phyloP scores from a whole-genome alignment of 2,797 vertebrate species.

The Psittacula derbiana region DNA sequence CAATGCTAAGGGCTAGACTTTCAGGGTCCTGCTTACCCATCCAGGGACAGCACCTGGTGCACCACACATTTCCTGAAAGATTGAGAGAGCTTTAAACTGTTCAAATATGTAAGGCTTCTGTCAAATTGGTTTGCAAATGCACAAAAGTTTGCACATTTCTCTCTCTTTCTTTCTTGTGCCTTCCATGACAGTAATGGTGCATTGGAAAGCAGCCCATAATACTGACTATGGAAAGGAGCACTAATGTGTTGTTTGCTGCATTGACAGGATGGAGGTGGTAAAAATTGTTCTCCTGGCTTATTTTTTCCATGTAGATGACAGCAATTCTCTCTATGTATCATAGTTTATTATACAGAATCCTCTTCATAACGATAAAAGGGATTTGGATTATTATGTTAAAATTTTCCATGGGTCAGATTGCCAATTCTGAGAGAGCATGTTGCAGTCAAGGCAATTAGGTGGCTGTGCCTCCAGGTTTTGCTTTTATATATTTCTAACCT shows the following conservation, averaged over 20 bases:
- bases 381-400: background rate
- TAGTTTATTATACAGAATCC: background rate
- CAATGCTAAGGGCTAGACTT: background rate
- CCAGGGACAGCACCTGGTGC: background rate
- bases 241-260: background rate
- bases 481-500: background rate
- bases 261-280: background rate
- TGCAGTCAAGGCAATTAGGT: background rate
- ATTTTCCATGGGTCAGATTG: background rate
- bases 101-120: background rate
- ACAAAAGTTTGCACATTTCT: background rate
- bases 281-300: background rate
- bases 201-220: background rate
- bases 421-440: background rate
- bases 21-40: background rate
- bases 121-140: background rate
- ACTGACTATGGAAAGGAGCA: background rate
- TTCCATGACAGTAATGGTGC: background rate
- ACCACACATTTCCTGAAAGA: background rate
- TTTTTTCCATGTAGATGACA: background rate
- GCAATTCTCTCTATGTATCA: background rate
- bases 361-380: background rate
- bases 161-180: background rate
- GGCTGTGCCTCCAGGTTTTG: background rate
- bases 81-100: background rate